Evolutionary conservation across 2,797 vertebrate genomes (phyloP), one percentile per base, ranked within the genome.

Genomic region (Crocodylus rhombifer): DNA sequence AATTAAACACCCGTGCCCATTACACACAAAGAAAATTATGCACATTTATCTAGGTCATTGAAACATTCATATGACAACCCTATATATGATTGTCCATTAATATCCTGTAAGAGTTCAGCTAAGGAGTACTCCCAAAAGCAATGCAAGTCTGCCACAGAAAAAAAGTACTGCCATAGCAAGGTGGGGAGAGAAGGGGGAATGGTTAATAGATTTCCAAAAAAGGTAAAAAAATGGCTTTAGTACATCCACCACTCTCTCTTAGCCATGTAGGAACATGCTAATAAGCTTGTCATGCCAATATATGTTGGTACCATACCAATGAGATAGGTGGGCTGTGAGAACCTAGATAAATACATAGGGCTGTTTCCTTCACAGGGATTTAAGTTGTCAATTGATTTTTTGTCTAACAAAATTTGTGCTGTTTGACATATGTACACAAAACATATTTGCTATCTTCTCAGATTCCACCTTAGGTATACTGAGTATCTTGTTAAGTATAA

Each of bases 1-100:
- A 97, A 97, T 98, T 98, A 97, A 97, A 96, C 95, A 96, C 80
- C 95, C 94, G 87, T 95, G 95, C 94, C 92, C 95, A 97, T 96
- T 95, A 87, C 86, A 80, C 89, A 96, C 77, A 91, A 96, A 97
- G 96, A 91, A 97, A 97, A 97, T 97, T 97, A 97, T 87, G 80
- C 77, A 96, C 94, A 86, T 92, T 96, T 93, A 96, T 97, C 96
- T 97, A 95, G 90, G 89, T 96, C 93, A 93, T 92, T 82, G 91
- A 96, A 96, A 94, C 92, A 91, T 95, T 92, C 86, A 67, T 86
- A 92, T 81, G 71, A 82, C 95, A 95, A 88, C 92, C 87, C 89
- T 93, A 60, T 86, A 92, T 67, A 91, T 80, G 92, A 94, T 91
- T 13, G 82, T 92, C 95, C 96, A 84, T 96, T 95, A 95, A 95